Conservation (phyloP, 2,113 vertebrate genomes). For the Cheilinus undulatus region DNA sequence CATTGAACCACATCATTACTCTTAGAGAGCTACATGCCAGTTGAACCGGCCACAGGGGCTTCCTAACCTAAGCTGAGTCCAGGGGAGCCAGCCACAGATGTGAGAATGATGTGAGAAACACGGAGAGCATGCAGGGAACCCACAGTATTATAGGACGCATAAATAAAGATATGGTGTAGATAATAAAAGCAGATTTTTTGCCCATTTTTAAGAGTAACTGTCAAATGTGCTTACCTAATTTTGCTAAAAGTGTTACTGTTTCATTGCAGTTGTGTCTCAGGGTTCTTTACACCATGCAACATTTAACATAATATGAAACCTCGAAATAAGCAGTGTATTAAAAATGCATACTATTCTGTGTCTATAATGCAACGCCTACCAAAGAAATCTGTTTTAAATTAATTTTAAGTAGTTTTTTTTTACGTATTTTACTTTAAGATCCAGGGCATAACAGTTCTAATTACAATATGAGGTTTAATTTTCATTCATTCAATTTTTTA, state of each 20-base stretch:
- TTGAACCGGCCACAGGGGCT: conserved; percentile 60
- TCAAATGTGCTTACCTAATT: conserved; percentile 17
- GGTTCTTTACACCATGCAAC: conserved; percentile 16
- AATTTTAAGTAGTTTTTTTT: too few relatives aligned
- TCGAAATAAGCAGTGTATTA: not conserved
- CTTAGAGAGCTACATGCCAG: conserved; percentile 71
- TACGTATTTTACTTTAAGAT: not conserved
- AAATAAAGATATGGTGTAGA: conserved; percentile 25
- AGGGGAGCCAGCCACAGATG: conserved; percentile 50
- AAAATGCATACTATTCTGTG: conserved; percentile 21
- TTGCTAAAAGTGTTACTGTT: conserved; percentile 12
- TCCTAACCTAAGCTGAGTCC: conserved; percentile 47
- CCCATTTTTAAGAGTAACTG: conserved; percentile 1
- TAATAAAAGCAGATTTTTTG: conserved; percentile 26
- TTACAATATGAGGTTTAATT: too few relatives aligned
- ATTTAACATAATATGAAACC: not conserved
- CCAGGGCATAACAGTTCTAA: too few relatives aligned
- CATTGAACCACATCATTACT: conserved; percentile 81
- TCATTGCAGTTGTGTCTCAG: conserved; percentile 27
- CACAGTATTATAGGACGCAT: conserved; percentile 36
- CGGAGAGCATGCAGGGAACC: conserved; percentile 45
- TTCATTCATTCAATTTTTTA: too few relatives aligned
- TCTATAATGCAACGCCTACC: not conserved
- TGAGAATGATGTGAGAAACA: conserved; percentile 64
- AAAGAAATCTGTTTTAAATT: conserved; percentile 1